Conservation (phyloP, 30 jellyfish, hydroid and myxozoan genomes). For the Rhopilema esculentum region DNA sequence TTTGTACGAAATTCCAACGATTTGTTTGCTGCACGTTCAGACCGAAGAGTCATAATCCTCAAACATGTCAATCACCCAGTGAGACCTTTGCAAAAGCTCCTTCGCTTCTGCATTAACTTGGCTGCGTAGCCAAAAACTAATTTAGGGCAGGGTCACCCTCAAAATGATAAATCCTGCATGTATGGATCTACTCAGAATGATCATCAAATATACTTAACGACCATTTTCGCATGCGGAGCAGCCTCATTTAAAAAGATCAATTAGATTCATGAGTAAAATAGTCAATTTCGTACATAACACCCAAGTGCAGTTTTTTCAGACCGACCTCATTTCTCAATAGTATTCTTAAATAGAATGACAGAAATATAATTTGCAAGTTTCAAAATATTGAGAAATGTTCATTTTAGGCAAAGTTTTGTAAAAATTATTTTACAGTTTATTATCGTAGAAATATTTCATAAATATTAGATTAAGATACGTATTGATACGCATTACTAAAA, state of each 20-base stretch:
- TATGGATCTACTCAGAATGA: neutral
- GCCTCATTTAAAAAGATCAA: neutral
- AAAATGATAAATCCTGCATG: neutral
- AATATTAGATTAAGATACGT: too few relatives aligned
- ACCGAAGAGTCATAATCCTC: neutral
- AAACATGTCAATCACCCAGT: neutral
- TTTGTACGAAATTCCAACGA: neutral
- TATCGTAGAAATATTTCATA: too few relatives aligned
- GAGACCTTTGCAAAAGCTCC: neutral
- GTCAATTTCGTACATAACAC: neutral
- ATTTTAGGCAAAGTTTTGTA: too few relatives aligned
- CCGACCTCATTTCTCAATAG: too few relatives aligned
- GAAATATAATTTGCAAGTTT: too few relatives aligned
- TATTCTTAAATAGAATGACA: too few relatives aligned
- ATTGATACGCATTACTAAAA: too few relatives aligned
- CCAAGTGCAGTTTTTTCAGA: too few relatives aligned
- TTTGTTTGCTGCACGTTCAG: neutral
- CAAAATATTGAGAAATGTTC: too few relatives aligned
- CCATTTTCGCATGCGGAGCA: neutral
- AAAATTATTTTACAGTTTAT: too few relatives aligned
- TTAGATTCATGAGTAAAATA: neutral
- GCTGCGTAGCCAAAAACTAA: neutral
- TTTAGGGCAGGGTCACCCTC: neutral
- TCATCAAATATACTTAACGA: neutral
- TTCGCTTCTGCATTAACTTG: neutral